Base-by-base conservation (phyloP, 2,113 vertebrate genomes). In the Vulpes lagopus region DNA sequence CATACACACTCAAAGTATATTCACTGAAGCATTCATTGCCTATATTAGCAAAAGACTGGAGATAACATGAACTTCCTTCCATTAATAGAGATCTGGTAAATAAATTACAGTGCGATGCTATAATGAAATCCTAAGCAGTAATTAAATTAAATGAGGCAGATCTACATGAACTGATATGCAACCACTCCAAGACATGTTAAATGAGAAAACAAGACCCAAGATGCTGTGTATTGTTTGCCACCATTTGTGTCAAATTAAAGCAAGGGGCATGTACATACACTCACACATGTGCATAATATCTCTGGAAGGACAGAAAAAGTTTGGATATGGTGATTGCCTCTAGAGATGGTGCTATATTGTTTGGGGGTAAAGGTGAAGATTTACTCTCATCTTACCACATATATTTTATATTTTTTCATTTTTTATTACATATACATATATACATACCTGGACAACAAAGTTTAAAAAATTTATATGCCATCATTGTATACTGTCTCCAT, bases 171-270 rank as follows among this genome's bases (percentile, higher is more conserved):
- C 65, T 79, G 49, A 73, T 53, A 53, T 3, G 2, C 3, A 51
- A 60, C 11, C 96, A 67, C 19, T 27, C 8, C 25, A 69, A 78
- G 53, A 91, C 25, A n/a, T 12, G 22, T 43, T 74, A 94, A 78
- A 57, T 69, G 35, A 91, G 94, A 92, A 89, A 12, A 11, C 55
- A 82, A 91, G 55, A 80, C 19, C 3, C 49, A 71, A 78, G 96
- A 83, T 0, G 55, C 17, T 35, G 2, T 91, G 30, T 22, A 59
- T n/a, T 53, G 12, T 15, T 38, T 89, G n/a, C 20, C 43, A 62
- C 38, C 8, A 53, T 93, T 57, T 95, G 32, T 64, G 43, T 81
- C 91, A 69, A 88, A 43, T 60, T 81, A 96, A 94, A 95, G 51
- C 16, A 43, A 60, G 14, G 5, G 51, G 11, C 62, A 59, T 19